Evolutionary conservation across 2,113 vertebrate genomes (phyloP).

Genomic region (Orcinus orca): DNA sequence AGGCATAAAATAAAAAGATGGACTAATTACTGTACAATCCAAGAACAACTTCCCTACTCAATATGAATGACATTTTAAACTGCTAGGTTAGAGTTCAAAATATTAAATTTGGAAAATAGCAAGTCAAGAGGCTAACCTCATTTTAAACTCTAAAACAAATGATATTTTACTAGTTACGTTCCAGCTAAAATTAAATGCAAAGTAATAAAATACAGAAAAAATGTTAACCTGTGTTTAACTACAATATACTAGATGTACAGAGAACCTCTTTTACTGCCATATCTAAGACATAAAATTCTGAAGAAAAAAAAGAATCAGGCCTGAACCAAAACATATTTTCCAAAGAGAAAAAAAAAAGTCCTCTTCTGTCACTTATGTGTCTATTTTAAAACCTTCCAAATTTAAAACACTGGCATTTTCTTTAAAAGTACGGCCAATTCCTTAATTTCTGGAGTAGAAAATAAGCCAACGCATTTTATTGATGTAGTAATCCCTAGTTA

Average conservation of each 20-base stretch:
- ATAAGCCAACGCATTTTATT: background rate
- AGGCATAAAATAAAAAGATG: constrained; percentile 1
- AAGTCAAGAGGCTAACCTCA: background rate
- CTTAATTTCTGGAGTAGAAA: background rate
- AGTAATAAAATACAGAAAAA: background rate
- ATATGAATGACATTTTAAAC: background rate
- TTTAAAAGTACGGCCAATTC: background rate
- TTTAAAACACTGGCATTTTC: background rate
- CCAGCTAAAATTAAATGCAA: background rate
- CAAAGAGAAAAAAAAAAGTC: background rate
- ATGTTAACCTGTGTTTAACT: background rate
- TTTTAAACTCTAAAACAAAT: constrained; percentile 26
- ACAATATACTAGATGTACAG: background rate
- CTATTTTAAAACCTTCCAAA: background rate
- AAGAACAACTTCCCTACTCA: background rate
- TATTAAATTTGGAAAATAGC: background rate
- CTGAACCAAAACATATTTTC: constrained; percentile 1
- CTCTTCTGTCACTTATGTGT: background rate
- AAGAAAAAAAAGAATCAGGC: background rate
- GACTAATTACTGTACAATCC: background rate
- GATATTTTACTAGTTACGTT: background rate
- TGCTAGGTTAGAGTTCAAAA: constrained; percentile 7
- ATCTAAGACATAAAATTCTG: constrained; percentile 10
- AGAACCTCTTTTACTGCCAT: background rate
- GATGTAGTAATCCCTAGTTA: background rate